phyloP scores from a whole-genome alignment of 1,140 invertebrate species.

The Papilio polyxenes region DNA sequence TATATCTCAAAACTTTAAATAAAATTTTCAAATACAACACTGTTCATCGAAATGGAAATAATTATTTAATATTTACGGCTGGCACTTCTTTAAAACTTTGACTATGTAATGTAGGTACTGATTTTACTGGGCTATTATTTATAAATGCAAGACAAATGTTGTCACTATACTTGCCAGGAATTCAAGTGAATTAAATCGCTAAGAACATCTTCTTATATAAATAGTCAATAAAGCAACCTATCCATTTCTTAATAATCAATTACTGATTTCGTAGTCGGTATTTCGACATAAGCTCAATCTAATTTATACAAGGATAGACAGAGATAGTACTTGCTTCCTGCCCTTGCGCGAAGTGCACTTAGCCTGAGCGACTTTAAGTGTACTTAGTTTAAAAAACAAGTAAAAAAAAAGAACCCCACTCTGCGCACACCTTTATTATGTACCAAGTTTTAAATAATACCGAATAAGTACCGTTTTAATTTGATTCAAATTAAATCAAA shows the following conservation, averaged over 20 bases:
- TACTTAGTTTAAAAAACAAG: constrained; percentile 12
- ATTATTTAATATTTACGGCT: too few species aligned
- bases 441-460: background rate
- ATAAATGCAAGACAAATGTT: too few species aligned
- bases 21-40: too few species aligned
- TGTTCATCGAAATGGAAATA: too few species aligned
- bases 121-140: too few species aligned
- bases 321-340: background rate
- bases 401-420: background rate
- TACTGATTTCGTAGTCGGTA: background rate
- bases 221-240: too few species aligned
- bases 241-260: background rate
- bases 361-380: constrained; percentile 7
- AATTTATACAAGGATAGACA: background rate
- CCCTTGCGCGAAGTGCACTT: background rate
- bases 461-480: background rate
- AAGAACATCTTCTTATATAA: too few species aligned
- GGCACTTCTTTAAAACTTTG: too few species aligned
- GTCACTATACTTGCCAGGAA: too few species aligned
- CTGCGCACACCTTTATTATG: background rate
- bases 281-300: background rate
- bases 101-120: too few species aligned
- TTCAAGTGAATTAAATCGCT: too few species aligned
- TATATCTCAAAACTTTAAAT: too few species aligned
- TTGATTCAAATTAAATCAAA: background rate